Evolutionary conservation across 2,797 vertebrate genomes (phyloP).

Genomic region (Myotis vivesi): DNA sequence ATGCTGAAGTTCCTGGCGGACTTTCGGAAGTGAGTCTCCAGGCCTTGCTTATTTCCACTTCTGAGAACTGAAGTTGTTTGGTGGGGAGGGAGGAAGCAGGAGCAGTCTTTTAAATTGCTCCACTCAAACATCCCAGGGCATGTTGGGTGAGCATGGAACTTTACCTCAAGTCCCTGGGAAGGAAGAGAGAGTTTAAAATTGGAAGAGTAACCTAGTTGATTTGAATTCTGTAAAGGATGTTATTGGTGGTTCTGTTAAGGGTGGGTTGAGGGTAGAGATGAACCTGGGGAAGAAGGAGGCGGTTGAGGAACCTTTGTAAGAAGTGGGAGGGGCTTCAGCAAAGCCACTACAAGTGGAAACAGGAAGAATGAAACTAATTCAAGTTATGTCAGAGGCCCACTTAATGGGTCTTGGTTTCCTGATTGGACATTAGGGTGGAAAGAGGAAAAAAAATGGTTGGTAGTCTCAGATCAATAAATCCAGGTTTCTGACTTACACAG

Average conservation of each 20-base stretch:
- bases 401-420: not conserved
- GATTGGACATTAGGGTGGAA: not conserved
- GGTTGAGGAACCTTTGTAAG: not conserved
- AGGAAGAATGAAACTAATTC: not conserved
- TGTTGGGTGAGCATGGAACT: fast-evolving
- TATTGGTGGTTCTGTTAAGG: not conserved
- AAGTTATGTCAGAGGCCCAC: not conserved
- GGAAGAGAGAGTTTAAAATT: not conserved
- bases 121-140: not conserved
- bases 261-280: not conserved
- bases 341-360: not conserved
- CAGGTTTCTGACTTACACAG: not conserved
- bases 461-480: not conserved
- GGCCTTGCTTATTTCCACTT: not conserved
- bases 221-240: not conserved
- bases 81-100: not conserved
- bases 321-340: not conserved
- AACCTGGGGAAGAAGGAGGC: not conserved
- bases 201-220: not conserved
- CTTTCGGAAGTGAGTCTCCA: slow-evolving; percentile 94
- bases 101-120: not conserved
- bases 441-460: not conserved
- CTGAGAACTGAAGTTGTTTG: not conserved
- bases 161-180: not conserved
- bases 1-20: slow-evolving; percentile 96